Conservation (phyloP, 2,797 vertebrate genomes). For the Sebastes vulpes region DNA sequence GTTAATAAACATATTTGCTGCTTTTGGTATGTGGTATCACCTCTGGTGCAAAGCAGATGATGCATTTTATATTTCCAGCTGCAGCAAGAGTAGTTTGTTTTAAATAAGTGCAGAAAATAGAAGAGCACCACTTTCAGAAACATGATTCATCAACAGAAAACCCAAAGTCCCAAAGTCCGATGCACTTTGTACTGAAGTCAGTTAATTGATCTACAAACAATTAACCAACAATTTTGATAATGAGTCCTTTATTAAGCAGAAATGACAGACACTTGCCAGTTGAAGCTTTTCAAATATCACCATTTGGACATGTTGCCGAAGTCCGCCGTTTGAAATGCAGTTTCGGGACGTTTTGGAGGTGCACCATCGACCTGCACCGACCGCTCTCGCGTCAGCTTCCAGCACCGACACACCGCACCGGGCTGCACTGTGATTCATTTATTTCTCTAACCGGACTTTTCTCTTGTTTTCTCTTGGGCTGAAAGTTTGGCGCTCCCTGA, state of each 20-base stretch:
- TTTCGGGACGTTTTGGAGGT: neutral
- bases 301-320: neutral
- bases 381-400: rapidly evolving
- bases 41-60: neutral
- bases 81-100: neutral
- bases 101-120: neutral
- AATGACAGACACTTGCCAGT: neutral
- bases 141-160: neutral
- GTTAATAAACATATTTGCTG: neutral
- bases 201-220: neutral
- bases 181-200: neutral
- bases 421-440: neutral
- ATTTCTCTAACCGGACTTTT: neutral
- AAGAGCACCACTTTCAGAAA: neutral
- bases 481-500: neutral
- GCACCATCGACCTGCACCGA: too few species aligned
- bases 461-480: neutral
- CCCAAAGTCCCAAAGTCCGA: neutral
- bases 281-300: neutral
- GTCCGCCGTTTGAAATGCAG: too few species aligned
- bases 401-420: neutral
- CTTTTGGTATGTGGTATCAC: neutral
- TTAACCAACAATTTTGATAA: neutral
- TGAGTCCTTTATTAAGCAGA: neutral
- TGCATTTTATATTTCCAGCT: neutral